Conservation (phyloP, 2,113 vertebrate species). For the Rhizomys pruinosus region DNA sequence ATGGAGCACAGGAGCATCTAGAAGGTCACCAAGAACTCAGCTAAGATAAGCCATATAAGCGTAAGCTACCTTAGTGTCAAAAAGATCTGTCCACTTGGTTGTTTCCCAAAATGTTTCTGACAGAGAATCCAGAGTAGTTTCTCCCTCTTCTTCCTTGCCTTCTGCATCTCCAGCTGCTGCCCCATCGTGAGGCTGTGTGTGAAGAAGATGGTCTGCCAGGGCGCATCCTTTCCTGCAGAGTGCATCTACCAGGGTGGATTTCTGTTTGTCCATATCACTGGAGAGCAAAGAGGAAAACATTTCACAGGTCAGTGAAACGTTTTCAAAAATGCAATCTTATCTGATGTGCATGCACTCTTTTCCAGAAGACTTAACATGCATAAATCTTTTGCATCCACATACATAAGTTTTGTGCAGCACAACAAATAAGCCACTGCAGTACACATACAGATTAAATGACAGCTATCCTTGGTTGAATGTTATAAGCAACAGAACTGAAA, state of each 20-base stretch:
- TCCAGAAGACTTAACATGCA: background rate
- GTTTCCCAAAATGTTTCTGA: conserved; percentile 95
- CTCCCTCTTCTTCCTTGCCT: conserved; percentile 90
- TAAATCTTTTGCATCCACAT: background rate
- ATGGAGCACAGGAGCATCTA: background rate
- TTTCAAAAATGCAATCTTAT: background rate
- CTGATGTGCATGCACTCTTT: background rate
- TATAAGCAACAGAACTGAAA: background rate
- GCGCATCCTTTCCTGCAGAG: conserved; percentile 96
- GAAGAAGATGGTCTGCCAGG: conserved; percentile 93
- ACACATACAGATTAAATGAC: background rate
- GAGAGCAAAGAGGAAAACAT: conserved; percentile 3
- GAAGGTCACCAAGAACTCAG: background rate
- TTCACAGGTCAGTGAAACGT: background rate
- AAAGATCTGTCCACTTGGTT: conserved; percentile 97
- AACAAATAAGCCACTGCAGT: background rate
- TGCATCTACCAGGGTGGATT: conserved; percentile 94
- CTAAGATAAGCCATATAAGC: background rate
- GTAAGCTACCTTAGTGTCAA: conserved; percentile 93
- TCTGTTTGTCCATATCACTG: conserved; percentile 99
- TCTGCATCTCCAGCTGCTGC: conserved; percentile 86
- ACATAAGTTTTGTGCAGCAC: background rate
- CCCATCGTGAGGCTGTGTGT: conserved; percentile 89
- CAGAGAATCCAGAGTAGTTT: conserved; percentile 87
- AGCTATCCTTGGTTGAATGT: background rate